phyloP scores from a whole-genome alignment of 2,888 invertebrate genomes.

The Nomada hirtipes region DNA sequence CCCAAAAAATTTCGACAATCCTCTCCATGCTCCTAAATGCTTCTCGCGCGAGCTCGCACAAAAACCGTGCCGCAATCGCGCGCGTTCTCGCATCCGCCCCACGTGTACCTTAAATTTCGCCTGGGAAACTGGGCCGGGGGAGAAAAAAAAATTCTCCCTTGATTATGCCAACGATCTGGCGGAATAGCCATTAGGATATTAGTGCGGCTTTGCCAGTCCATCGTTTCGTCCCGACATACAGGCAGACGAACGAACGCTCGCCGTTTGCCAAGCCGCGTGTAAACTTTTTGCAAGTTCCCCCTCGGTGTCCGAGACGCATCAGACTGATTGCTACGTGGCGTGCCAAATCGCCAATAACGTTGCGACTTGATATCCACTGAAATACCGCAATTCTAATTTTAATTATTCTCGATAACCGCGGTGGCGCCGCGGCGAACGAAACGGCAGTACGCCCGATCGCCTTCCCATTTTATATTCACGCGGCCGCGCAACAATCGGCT shows the following conservation, averaged over 20 bases:
- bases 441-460: neutral
- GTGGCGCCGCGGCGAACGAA: neutral
- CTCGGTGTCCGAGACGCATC: constrained; percentile 40
- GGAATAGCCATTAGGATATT: constrained; percentile 66
- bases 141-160: constrained; percentile 24
- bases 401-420: neutral
- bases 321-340: constrained; percentile 51
- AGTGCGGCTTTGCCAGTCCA: constrained; percentile 50
- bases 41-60: neutral
- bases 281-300: constrained; percentile 56
- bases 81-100: neutral
- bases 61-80: neutral
- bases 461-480: neutral
- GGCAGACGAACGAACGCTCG: neutral
- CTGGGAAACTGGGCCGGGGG: neutral
- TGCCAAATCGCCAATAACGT: constrained; percentile 41
- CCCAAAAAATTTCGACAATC: neutral
- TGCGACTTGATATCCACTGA: constrained; percentile 16
- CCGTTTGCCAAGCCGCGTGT: constrained; percentile 59
- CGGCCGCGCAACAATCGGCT: neutral
- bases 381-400: neutral
- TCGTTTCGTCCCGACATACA: constrained; percentile 40
- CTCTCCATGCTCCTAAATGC: neutral
- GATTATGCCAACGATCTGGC: constrained; percentile 30
- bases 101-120: neutral